phyloP scores from a whole-genome alignment of 2,797 vertebrate species.

The Notoglanidium macrostoma region DNA sequence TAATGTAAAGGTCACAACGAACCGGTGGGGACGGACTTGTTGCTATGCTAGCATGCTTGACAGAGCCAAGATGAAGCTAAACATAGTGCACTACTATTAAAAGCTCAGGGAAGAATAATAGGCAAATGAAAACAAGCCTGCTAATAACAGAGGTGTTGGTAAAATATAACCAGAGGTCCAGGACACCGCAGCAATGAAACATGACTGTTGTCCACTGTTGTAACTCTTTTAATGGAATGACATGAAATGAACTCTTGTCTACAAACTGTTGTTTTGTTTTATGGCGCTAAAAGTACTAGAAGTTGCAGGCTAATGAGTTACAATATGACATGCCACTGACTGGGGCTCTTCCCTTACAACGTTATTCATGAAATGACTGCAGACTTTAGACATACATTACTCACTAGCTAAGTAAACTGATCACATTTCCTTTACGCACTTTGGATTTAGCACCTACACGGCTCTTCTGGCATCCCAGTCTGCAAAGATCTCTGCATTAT shows the following conservation, averaged over 20 bases:
- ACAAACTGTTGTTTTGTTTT: constrained; percentile 18
- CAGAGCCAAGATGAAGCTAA: constrained; percentile 12
- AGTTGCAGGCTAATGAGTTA: not conserved
- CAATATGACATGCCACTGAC: not conserved
- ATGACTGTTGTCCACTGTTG: constrained; percentile 4
- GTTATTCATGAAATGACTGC: not conserved
- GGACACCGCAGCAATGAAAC: constrained; percentile 38
- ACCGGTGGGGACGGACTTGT: not conserved
- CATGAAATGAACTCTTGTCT: constrained; percentile 28
- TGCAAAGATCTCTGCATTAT: not conserved
- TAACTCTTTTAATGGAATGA: constrained; percentile 30
- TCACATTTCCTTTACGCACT: not conserved
- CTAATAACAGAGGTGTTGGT: constrained; percentile 23
- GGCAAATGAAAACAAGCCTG: constrained; percentile 22
- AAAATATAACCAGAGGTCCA: constrained; percentile 20
- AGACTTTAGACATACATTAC: not conserved
- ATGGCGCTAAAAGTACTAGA: not conserved
- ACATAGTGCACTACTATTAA: constrained; percentile 18
- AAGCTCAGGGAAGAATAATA: constrained; percentile 18
- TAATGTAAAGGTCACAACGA: constrained; percentile 22
- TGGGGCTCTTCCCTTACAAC: not conserved
- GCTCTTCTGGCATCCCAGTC: not conserved
- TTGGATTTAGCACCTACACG: not conserved
- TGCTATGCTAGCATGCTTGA: constrained; percentile 8
- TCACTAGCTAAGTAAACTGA: not conserved